Evolutionary conservation across 2,797 vertebrate species (phyloP).

Genomic region (Danionella dracula): DNA sequence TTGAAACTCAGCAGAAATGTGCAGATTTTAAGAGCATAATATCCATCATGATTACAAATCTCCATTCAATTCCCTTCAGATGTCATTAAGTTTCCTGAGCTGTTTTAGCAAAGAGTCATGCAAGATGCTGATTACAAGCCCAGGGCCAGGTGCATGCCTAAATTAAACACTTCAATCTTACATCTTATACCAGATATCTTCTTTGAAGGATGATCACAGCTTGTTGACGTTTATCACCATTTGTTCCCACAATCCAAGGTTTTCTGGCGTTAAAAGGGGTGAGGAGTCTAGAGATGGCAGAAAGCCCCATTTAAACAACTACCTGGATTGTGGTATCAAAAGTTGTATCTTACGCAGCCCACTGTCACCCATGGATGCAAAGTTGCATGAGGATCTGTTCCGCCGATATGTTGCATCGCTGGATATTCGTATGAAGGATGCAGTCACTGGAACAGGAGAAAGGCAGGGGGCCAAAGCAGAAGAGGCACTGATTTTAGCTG

Average conservation of each 20-base stretch:
- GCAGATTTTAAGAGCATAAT: constrained; percentile 18
- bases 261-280: constrained; percentile 33
- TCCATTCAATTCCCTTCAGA: constrained; percentile 36
- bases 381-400: constrained; percentile 95
- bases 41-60: constrained; percentile 26
- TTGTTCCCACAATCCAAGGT: not conserved
- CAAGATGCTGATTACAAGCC: constrained; percentile 50
- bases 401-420: constrained; percentile 91
- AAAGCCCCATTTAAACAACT: constrained; percentile 1
- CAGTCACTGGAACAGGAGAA: constrained; percentile 46
- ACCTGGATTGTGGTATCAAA: constrained; percentile 13
- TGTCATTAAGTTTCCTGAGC: constrained; percentile 41
- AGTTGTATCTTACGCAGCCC: constrained; percentile 55
- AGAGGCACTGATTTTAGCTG: constrained; percentile 84
- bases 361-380: constrained; percentile 85
- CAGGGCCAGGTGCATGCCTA: not conserved
- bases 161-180: constrained; percentile 15
- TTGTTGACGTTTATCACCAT: constrained; percentile 48
- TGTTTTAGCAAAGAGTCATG: constrained; percentile 41
- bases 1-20: constrained; percentile 44
- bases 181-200: not conserved
- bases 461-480: constrained; percentile 72
- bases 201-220: constrained; percentile 44
- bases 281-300: constrained; percentile 42
- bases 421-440: constrained; percentile 79